These are phyloP conservation scores for Amphilophus citrinellus DNA, from an alignment of 2,113 vertebrate genomes.

Conservation along the genomic window DNA sequence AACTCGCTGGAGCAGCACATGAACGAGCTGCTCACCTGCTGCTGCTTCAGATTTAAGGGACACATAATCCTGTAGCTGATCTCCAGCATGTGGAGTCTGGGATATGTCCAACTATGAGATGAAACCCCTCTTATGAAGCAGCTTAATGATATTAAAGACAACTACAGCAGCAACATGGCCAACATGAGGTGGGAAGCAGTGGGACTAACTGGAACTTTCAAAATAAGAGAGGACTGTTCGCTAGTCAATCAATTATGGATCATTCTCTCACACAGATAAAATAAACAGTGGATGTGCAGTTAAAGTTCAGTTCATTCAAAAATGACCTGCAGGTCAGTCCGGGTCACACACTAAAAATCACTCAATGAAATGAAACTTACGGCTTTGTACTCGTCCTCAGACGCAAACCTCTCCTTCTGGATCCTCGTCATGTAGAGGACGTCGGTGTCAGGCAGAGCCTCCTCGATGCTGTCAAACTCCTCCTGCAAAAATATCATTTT, in stretches of 20 bases:
- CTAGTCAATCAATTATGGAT: too few relatives aligned
- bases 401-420: slow-evolving; percentile 93
- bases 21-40: too few relatives aligned
- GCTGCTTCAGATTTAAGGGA: too few relatives aligned
- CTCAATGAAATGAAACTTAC: slow-evolving; percentile 77
- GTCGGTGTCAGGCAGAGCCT: slow-evolving; percentile 91
- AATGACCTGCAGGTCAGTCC: too few relatives aligned
- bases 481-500: slow-evolving; percentile 80
- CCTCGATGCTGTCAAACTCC: slow-evolving; percentile 94
- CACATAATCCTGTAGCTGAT: too few relatives aligned
- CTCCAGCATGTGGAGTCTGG: too few relatives aligned
- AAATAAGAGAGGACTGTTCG: too few relatives aligned
- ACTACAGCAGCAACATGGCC: not conserved
- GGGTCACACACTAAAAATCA: not conserved
- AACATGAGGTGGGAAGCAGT: not conserved
- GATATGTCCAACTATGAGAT: not conserved
- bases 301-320: too few relatives aligned
- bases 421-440: slow-evolving; percentile 98
- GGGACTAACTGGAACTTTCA: not conserved
- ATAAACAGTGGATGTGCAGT: too few relatives aligned
- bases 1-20: too few relatives aligned
- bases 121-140: not conserved
- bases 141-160: not conserved
- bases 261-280: too few relatives aligned
- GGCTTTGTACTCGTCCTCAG: slow-evolving; percentile 86